phyloP scores from a whole-genome alignment of 2,113 vertebrate species.

The Phasianus colchicus region DNA sequence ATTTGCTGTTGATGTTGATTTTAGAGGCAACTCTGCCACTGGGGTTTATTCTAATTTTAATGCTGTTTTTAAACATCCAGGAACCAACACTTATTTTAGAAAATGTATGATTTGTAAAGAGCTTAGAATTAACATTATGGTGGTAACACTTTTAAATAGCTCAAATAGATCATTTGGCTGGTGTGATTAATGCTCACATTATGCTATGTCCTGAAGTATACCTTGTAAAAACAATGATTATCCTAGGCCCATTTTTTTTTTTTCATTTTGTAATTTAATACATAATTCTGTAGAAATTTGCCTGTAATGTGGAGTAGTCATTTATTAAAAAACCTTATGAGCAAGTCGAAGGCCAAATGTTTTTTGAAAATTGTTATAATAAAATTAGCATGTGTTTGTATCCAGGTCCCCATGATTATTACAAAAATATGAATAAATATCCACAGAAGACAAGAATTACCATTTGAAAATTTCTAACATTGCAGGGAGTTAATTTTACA shows the following conservation, averaged over 20 bases:
- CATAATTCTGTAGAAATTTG: neutral
- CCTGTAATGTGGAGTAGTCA: neutral
- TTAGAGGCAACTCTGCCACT: neutral
- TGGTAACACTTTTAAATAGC: neutral
- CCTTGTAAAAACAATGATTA: neutral
- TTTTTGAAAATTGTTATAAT: neutral
- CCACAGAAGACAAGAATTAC: neutral
- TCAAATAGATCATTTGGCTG: neutral
- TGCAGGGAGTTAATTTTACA: constrained; percentile 49
- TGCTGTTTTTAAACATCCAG: neutral
- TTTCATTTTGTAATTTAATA: neutral
- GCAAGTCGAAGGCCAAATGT: neutral
- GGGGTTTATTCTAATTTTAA: neutral
- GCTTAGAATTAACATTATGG: neutral
- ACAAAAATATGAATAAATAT: neutral
- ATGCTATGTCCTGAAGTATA: neutral
- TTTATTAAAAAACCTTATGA: neutral
- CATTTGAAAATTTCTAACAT: constrained; percentile 45
- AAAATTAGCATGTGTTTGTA: constrained; percentile 19
- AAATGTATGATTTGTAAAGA: neutral
- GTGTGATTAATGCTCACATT: constrained; percentile 13
- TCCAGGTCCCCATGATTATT: neutral
- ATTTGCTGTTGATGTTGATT: neutral
- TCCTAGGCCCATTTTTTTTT: neutral
- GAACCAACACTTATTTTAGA: neutral